phyloP scores from a whole-genome alignment of 2,113 vertebrate genomes.

The Etheostoma spectabile region DNA sequence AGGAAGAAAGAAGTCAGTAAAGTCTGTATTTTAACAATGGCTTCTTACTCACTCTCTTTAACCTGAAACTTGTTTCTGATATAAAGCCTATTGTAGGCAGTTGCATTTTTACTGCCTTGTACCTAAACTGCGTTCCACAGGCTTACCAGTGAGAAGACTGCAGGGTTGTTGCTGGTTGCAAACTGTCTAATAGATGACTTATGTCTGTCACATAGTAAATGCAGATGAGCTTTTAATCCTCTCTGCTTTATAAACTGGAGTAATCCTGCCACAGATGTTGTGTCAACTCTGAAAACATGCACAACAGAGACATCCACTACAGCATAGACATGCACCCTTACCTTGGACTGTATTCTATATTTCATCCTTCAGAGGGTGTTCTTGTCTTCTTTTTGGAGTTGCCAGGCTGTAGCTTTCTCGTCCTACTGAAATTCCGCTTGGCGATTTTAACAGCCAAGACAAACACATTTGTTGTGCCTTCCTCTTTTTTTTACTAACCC shows the following conservation, averaged over 20 bases:
- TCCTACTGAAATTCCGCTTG: conserved; percentile 7
- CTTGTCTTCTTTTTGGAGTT: not conserved
- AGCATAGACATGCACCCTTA: conserved; percentile 36
- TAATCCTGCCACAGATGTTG: conserved; percentile 59
- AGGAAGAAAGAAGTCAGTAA: not conserved
- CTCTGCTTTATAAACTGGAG: conserved; percentile 32
- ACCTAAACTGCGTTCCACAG: not conserved
- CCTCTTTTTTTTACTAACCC: not conserved
- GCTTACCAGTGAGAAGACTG: not conserved
- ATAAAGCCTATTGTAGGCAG: not conserved
- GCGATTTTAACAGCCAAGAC: not conserved
- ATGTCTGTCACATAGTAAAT: conserved; percentile 23
- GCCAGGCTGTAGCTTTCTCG: not conserved
- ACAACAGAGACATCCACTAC: not conserved
- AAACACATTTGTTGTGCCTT: conserved; percentile 4
- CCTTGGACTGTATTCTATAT: conserved; percentile 42
- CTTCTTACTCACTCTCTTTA: not conserved
- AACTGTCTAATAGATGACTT: not conserved
- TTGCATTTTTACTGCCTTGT: accelerated
- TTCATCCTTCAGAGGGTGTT: conserved; percentile 5
- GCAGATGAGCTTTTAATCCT: conserved; percentile 44
- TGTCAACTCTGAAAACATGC: conserved; percentile 38
- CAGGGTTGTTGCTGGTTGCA: not conserved
- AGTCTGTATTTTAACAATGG: not conserved
- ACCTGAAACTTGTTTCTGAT: not conserved